A percentile compares a stretch with the other conserved stretches of the same genome.
Evolutionary conservation across 1,140 invertebrate genomes (phyloP).

Genomic region (Eufriesea mexicana): DNA sequence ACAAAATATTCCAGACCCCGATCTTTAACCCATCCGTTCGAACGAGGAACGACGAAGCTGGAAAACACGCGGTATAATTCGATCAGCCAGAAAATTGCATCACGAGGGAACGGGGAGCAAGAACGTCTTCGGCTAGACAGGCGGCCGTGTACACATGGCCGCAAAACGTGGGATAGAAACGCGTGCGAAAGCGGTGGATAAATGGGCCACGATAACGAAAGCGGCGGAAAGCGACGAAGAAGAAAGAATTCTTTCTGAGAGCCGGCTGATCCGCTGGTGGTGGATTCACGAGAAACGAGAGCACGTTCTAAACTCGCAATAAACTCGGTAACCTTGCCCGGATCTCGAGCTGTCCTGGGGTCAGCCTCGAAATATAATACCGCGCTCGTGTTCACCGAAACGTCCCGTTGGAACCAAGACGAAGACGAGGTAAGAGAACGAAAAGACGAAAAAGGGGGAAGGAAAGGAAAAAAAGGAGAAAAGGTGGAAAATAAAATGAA

Average conservation of each 20-base stretch:
- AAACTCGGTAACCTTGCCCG: conserved; percentile 71
- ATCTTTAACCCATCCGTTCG: no score
- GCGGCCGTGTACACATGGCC: no score
- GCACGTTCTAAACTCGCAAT: conserved; percentile 70
- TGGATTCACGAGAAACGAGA: conserved; percentile 64
- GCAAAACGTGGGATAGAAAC: neutral
- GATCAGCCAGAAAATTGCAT: neutral
- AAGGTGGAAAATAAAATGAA: neutral
- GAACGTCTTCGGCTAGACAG: neutral
- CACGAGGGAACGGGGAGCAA: neutral
- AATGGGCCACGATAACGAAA: conserved; percentile 34
- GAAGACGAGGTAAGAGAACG: neutral
- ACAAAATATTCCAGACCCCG: no score
- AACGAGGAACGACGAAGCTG: no score
- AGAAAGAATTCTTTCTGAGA: conserved; percentile 50
- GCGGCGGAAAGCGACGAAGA: neutral
- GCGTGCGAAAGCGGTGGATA: conserved; percentile 26
- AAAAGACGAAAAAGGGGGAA: no score
- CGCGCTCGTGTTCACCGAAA: conserved; percentile 16
- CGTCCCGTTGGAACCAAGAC: conserved; percentile 26
- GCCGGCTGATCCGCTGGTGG: conserved; percentile 36
- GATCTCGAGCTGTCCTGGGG: conserved; percentile 56
- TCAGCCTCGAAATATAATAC: conserved; percentile 69
- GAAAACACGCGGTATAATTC: no score
- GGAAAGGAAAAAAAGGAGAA: no score